Conservation (phyloP, 2,888 invertebrate genomes). For the Nomada ferruginata region DNA sequence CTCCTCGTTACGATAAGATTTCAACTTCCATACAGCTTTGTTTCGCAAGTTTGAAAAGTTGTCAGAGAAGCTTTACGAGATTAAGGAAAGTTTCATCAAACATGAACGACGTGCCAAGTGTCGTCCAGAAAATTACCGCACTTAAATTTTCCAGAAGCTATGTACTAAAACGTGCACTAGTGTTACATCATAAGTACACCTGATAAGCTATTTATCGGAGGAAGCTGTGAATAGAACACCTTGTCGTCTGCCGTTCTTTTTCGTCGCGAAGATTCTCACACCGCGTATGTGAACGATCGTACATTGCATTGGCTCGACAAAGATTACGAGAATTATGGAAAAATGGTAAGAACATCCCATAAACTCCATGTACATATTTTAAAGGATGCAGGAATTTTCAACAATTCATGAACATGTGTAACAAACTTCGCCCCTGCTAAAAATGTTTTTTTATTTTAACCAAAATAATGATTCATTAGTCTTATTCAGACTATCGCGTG, state of each 20-base stretch:
- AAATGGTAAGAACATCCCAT: background rate
- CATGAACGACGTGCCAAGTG: background rate
- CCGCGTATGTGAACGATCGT: background rate
- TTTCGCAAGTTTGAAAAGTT: background rate
- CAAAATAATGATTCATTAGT: too few relatives aligned
- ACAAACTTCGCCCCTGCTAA: too few relatives aligned
- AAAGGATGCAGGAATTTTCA: too few relatives aligned
- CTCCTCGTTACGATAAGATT: background rate
- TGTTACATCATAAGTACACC: constrained; percentile 10
- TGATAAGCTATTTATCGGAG: constrained; percentile 33
- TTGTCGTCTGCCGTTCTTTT: constrained; percentile 22
- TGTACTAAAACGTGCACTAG: background rate
- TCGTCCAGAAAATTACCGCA: background rate
- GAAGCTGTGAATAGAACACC: constrained; percentile 18
- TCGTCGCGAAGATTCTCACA: constrained; percentile 10
- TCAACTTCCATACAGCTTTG: background rate
- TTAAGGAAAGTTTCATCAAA: background rate
- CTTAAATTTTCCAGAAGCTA: background rate
- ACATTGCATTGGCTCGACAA: background rate
- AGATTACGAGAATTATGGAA: background rate
- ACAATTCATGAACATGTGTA: too few relatives aligned
- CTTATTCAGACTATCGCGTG: too few relatives aligned
- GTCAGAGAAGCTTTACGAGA: background rate
- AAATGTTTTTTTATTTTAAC: too few relatives aligned
- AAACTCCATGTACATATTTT: too few relatives aligned